These are phyloP conservation scores for Athripsodes cinereus DNA, from an alignment of 2,888 invertebrate species.

Conservation along the genomic window DNA sequence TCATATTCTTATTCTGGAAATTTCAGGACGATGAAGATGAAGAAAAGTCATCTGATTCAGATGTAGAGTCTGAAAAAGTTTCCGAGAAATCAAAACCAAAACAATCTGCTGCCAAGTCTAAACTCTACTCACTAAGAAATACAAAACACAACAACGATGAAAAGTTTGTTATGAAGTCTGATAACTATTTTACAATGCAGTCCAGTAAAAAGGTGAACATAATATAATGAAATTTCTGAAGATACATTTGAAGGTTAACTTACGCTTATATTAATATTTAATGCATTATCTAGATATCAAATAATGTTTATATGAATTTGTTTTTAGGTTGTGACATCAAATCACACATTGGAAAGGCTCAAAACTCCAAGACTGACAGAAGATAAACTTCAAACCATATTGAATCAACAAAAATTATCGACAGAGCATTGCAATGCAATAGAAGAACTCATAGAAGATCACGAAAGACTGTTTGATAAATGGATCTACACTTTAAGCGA, in stretches of 20 bases:
- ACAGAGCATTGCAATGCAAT: slow-evolving; percentile 55
- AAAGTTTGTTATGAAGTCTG: slow-evolving; percentile 59
- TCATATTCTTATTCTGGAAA: no score
- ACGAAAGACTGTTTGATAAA: slow-evolving; percentile 56
- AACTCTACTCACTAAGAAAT: slow-evolving; percentile 32
- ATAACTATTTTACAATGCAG: slow-evolving; percentile 62
- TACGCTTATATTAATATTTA: no score
- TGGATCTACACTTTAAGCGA: slow-evolving; percentile 73
- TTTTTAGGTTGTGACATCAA: slow-evolving; percentile 60
- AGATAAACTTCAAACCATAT: slow-evolving; percentile 54
- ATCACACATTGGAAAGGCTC: slow-evolving; percentile 70
- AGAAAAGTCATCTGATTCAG: slow-evolving; percentile 9
- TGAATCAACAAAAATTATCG: slow-evolving; percentile 47
- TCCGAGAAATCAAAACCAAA: background rate
- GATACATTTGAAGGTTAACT: no score
- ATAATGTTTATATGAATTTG: background rate
- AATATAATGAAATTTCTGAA: background rate
- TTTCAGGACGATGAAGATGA: slow-evolving; percentile 2
- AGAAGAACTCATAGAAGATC: slow-evolving; percentile 49
- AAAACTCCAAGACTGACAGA: slow-evolving; percentile 67
- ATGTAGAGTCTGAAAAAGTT: slow-evolving; percentile 2
- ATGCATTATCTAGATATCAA: background rate
- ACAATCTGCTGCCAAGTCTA: slow-evolving; percentile 31
- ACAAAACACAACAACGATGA: slow-evolving; percentile 32
- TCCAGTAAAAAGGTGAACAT: slow-evolving; percentile 49